A percentile compares a stretch with the other conserved stretches of the same genome.
Conservation (phyloP, 2,888 invertebrate species). For the Rhaphigaster nebulosa region DNA sequence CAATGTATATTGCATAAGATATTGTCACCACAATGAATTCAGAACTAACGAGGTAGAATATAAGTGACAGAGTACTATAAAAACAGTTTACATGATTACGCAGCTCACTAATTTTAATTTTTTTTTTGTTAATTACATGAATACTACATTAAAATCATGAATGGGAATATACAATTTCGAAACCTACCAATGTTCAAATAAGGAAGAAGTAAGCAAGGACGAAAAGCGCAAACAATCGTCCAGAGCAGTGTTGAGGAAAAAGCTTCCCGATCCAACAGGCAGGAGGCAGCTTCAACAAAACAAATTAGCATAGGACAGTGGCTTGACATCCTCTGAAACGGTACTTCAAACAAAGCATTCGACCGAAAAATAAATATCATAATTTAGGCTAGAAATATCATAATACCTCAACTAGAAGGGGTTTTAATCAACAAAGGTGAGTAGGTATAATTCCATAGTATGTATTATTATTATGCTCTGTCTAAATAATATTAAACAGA, state of each 20-base stretch:
- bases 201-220: background rate
- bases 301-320: constrained; percentile 25
- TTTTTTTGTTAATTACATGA: no score
- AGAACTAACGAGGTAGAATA: no score
- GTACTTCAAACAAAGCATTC: background rate
- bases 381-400: background rate
- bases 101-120: no score
- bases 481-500: no score
- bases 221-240: background rate
- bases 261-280: background rate
- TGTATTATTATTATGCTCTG: background rate
- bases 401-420: background rate
- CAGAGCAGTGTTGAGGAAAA: background rate
- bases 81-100: no score
- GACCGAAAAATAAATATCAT: background rate
- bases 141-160: background rate
- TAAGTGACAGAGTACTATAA: no score
- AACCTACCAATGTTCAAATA: background rate
- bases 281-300: background rate
- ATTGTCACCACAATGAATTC: no score
- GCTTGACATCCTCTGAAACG: background rate
- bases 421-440: background rate
- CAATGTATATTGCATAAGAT: no score
- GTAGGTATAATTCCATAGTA: background rate
- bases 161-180: background rate